Evolutionary conservation across 2,888 invertebrate genomes (phyloP), one percentile per base, ranked within the genome.

Genomic region (Tipula unca): DNA sequence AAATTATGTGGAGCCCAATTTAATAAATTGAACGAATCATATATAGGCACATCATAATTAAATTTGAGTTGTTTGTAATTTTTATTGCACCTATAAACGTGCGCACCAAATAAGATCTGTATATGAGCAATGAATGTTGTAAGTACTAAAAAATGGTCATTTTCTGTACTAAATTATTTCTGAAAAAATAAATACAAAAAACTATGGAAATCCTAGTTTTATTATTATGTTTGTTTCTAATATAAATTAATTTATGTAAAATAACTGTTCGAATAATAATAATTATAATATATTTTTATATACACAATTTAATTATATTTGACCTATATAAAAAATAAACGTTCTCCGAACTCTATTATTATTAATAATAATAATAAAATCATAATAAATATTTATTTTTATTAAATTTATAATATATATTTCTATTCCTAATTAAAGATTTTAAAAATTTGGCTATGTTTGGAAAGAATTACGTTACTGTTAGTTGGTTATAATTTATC

Each of bases 281-380:
- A 69, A 13, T 69, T 69, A 69, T 25, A 69, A 69, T 25, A 69
- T 69, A 25, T 25, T 69, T 69, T 69, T 69, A 25, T 69, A 69
- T 48, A 48, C 25, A 69, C 69, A 69, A 25, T 69, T 69, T 69
- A 69, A 69, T 69, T 69, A 25, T 48, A 48, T 69, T 69, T 69
- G 69, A 69, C 69, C 29, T 83, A 83, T 83, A 32, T 83, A 83
- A 83, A 83, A 82, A 82, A 82, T 82, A 82, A 82, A 82, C 29
- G 82, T 82, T 82, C 82, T 82, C 25, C 82, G 82, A 29, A 82
- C 29, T 29, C 29, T 82, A 82, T 29, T 29, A 82, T 32, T 29
- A 83, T 83, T 4, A 32, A 14, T 14, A 83, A 83, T 83, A 14
- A 83, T 83, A 83, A 32, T 29, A 29, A 83, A 83, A 69, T 69